A percentile compares a stretch with the other conserved stretches of the same genome.
These are phyloP conservation scores for Amphiprion clarkii DNA, from an alignment of 2,797 vertebrate species.

Conservation along the genomic window DNA sequence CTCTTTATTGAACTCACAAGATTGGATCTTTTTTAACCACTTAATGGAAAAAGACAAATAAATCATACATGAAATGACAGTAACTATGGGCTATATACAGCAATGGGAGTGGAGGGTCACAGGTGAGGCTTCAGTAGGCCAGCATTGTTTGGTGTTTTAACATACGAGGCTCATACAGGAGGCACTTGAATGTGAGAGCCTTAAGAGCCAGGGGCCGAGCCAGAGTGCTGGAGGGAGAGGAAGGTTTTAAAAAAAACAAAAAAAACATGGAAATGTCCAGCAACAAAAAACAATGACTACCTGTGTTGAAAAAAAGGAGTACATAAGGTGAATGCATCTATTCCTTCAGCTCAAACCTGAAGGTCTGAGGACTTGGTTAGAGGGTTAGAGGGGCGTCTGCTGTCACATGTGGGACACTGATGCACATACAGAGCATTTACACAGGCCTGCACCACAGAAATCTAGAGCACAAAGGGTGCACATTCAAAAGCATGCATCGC, in stretches of 20 bases:
- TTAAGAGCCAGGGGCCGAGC: constrained; percentile 69
- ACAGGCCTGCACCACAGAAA: constrained; percentile 75
- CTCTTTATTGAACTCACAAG: constrained; percentile 84
- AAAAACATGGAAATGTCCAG: constrained; percentile 39
- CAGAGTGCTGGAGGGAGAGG: constrained; percentile 50
- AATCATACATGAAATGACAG: constrained; percentile 74
- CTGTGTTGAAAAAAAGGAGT: constrained; percentile 27
- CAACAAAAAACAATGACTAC: constrained; percentile 54
- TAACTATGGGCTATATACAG: constrained; percentile 82
- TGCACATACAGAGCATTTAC: constrained; percentile 75
- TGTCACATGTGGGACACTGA: constrained; percentile 69
- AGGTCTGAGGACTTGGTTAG: constrained; percentile 22
- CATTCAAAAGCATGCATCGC: constrained; percentile 83
- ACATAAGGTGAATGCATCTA: constrained; percentile 51
- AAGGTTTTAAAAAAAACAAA: constrained; percentile 7
- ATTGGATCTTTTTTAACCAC: constrained; percentile 67
- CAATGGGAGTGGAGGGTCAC: constrained; percentile 48
- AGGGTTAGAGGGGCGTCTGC: background rate
- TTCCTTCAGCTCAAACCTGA: constrained; percentile 65
- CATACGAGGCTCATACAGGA: constrained; percentile 77
- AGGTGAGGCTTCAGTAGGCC: constrained; percentile 59
- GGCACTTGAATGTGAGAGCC: constrained; percentile 83
- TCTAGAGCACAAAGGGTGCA: constrained; percentile 76
- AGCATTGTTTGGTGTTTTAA: constrained; percentile 63
- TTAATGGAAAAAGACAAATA: constrained; percentile 65